Base-by-base conservation (phyloP, 2,797 vertebrate species). In the Alcedo atthis region DNA sequence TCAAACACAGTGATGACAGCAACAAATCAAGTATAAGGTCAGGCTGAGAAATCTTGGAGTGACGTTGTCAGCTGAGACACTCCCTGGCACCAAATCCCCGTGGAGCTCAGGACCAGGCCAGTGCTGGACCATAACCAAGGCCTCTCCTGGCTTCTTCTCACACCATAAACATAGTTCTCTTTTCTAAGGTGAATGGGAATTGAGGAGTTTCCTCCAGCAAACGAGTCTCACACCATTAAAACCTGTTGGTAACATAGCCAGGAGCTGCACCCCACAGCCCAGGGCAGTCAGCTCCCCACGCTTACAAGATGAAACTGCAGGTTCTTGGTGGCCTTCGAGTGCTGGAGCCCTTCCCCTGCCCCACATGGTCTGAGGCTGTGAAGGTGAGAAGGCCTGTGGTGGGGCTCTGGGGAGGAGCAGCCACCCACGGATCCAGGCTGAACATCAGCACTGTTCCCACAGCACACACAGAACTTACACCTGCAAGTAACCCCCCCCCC, bases 401-500 rank as follows among this genome's bases (percentile, higher is more conserved):
- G 20, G 57, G 55, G 5, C 32, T 2, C 1, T 11, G 3, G 32
- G 54, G 20, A 37, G 75, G 16, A 55, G 16, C 49, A 16, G 5
- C 49, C 32, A 20, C 42, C 53, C 13, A 7, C 51, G 13, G 76
- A 16, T 4, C 63, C 8, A 33, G 28, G 33, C 8, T 33, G 33
- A 7, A 12, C 28, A 42, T 11, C 5, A 37, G 33, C 26, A 8
- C 20, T 6, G 49, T 13, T 57, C 19, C 45, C 55, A 33, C 20
- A 7, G 45, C 8, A 12, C 15, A 1, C 1, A 46, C 24, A 35
- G 15, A 62, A 30, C 20, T 2, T 4, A 3, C n/a, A 1, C n/a
- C 20, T 11, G 55, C 15, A 4, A 26, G 17, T 14, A 37, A 54
- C 48, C 48, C 79, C 26, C 32, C 26, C 1, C 5, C n/a, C 14